These are phyloP conservation scores for Xanthorhoe designata DNA, from an alignment of 2,888 invertebrate genomes.

Conservation along the genomic window DNA sequence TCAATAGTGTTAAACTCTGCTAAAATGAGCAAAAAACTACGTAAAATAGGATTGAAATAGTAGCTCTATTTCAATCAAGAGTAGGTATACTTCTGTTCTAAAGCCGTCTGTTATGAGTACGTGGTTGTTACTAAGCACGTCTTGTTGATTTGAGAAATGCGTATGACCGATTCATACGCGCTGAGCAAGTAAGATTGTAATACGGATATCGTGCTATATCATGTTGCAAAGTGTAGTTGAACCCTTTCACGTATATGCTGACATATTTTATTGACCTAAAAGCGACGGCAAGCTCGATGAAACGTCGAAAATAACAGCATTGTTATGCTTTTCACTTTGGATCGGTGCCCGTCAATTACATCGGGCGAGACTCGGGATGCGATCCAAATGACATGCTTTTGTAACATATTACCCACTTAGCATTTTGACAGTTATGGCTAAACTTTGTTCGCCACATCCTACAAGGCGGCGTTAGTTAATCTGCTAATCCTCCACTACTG, in stretches of 20 bases:
- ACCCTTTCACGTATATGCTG: constrained; percentile 51
- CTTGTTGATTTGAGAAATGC: neutral
- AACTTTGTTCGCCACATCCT: constrained; percentile 20
- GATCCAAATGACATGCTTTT: constrained; percentile 28
- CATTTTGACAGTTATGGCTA: neutral
- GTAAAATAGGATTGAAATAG: too few species aligned
- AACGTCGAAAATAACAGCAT: constrained; percentile 39
- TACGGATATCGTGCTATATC: neutral
- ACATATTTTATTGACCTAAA: constrained; percentile 57
- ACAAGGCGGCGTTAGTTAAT: constrained; percentile 24
- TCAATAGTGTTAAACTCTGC: too few species aligned
- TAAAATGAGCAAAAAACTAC: too few species aligned
- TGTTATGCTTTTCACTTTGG: constrained; percentile 37
- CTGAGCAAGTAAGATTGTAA: neutral
- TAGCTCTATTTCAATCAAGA: too few species aligned
- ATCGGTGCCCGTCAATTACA: constrained; percentile 32
- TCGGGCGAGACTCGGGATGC: constrained; percentile 10
- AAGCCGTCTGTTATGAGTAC: neutral
- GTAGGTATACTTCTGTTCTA: too few species aligned
- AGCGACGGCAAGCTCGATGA: constrained; percentile 46
- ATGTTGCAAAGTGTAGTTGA: constrained; percentile 4
- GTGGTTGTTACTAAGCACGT: neutral
- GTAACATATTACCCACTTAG: constrained; percentile 1
- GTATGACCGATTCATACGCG: neutral
- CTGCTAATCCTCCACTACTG: constrained; percentile 13